These are phyloP conservation scores for Aldabrachelys gigantea DNA, from an alignment of 2,113 vertebrate genomes.

Conservation along the genomic window DNA sequence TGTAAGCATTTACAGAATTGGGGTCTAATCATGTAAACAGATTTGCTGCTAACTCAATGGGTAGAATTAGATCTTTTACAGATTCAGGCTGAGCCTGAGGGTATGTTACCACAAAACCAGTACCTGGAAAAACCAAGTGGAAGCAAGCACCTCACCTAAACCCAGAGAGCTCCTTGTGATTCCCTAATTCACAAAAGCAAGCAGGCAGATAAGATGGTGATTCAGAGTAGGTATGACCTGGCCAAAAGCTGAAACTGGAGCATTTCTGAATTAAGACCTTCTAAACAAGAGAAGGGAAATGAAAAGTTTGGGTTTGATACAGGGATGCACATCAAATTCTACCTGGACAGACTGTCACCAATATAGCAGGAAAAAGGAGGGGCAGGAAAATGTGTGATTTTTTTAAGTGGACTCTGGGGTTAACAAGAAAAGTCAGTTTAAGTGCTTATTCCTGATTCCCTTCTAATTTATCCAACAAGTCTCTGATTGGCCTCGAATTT, in stretches of 20 bases:
- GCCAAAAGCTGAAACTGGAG: slow-evolving; percentile 13
- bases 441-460: background rate
- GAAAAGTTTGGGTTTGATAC: background rate
- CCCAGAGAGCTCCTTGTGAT: background rate
- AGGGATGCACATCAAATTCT: background rate
- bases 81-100: background rate
- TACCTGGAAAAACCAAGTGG: background rate
- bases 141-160: background rate
- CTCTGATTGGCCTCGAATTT: background rate
- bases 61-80: background rate
- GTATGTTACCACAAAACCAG: background rate
- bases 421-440: background rate
- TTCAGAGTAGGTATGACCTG: background rate
- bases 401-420: background rate
- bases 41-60: background rate
- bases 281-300: background rate
- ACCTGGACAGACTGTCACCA: background rate
- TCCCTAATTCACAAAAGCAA: slow-evolving; percentile 10
- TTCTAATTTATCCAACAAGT: background rate
- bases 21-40: background rate
- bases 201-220: background rate
- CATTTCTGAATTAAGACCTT: slow-evolving; percentile 23
- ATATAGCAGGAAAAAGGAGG: background rate
- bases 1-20: rapidly evolving
- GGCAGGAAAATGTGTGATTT: background rate